These are phyloP conservation scores for Vidua macroura DNA, from an alignment of 2,113 vertebrate species.

Conservation along the genomic window DNA sequence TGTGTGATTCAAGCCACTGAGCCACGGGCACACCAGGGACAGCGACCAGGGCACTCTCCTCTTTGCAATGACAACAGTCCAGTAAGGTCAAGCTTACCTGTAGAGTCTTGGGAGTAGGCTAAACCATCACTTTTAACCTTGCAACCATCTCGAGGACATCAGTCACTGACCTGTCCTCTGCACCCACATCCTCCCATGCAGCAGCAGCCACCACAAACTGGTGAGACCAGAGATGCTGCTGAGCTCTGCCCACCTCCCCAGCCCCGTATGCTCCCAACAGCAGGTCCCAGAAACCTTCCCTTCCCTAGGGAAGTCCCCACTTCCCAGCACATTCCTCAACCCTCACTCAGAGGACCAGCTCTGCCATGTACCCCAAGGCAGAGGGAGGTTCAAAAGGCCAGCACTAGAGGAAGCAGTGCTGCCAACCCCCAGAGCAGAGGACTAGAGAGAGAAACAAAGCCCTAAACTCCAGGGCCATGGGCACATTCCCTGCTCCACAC, in stretches of 20 bases:
- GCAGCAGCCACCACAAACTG: neutral
- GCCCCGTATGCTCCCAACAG: neutral
- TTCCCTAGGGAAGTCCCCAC: neutral
- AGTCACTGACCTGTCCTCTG: neutral
- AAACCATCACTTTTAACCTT: neutral
- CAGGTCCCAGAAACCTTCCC: neutral
- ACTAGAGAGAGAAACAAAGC: neutral
- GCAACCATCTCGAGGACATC: neutral
- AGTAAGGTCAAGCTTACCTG: neutral
- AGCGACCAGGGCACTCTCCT: neutral
- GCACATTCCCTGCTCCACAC: neutral
- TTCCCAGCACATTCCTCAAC: neutral
- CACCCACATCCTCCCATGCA: neutral
- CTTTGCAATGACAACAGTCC: neutral
- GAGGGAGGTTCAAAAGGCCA: neutral
- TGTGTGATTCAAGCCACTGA: neutral
- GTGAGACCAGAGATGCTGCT: neutral
- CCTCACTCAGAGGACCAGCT: neutral
- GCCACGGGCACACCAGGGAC: accelerated
- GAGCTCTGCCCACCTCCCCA: neutral
- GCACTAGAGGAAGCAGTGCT: neutral
- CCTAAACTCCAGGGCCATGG: neutral
- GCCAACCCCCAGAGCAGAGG: neutral
- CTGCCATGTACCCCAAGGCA: neutral
- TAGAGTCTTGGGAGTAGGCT: neutral